Percentiles rank a stretch among this genome's conserved stretches.
phyloP scores from a whole-genome alignment of 2,888 invertebrate species.

The Eupeodes latifasciatus region DNA sequence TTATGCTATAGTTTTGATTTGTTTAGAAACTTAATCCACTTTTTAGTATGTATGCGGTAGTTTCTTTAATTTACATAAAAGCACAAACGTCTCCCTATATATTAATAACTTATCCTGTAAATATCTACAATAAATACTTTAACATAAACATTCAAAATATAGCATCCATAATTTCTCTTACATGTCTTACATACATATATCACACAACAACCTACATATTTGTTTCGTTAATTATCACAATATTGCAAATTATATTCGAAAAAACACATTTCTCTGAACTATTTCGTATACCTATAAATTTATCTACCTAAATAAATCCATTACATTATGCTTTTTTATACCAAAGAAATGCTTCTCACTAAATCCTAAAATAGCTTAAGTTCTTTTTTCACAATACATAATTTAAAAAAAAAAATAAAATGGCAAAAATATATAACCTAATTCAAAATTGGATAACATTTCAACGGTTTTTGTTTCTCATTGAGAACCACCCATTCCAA shows the following conservation, averaged over 20 bases:
- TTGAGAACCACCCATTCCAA: constrained; percentile 49
- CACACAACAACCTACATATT: constrained; percentile 5
- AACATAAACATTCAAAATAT: constrained; percentile 22
- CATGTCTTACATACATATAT: constrained; percentile 24
- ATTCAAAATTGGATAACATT: constrained; percentile 65
- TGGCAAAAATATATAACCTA: constrained; percentile 4
- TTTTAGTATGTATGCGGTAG: not conserved
- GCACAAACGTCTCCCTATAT: constrained; percentile 26
- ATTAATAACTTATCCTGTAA: constrained; percentile 49
- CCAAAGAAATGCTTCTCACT: constrained; percentile 65
- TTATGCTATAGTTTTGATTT: not conserved
- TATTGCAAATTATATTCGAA: constrained; percentile 51
- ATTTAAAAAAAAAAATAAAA: not conserved
- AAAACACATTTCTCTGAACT: constrained; percentile 38
- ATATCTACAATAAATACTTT: constrained; percentile 26
- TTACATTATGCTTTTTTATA: constrained; percentile 28
- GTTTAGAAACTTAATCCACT: not conserved
- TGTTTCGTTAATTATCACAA: constrained; percentile 52
- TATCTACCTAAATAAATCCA: constrained; percentile 20
- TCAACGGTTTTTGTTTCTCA: constrained; percentile 59
- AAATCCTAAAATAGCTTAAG: constrained; percentile 54
- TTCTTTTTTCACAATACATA: constrained; percentile 45
- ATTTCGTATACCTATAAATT: not conserved
- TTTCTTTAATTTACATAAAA: constrained; percentile 7
- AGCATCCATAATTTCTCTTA: constrained; percentile 13